Percentiles rank a stretch among this genome's conserved stretches.
These are phyloP conservation scores for Rhyacichthys aspro DNA, from an alignment of 2,797 vertebrate genomes.

Conservation along the genomic window DNA sequence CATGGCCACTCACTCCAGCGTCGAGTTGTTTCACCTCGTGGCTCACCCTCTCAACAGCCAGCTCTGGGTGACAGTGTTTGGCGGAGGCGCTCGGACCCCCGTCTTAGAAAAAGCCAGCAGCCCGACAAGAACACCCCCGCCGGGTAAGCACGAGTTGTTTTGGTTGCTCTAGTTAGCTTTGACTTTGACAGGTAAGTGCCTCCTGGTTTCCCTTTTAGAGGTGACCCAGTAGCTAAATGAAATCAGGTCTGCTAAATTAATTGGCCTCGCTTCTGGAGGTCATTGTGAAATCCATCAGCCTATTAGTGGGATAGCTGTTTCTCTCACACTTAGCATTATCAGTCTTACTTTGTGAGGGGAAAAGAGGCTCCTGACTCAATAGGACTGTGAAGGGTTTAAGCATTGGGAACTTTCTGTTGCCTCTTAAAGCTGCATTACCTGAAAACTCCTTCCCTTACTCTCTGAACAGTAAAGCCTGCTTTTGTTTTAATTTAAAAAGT, in stretches of 20 bases:
- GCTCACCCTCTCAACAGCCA: slow-evolving; percentile 92
- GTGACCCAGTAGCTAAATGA: slow-evolving; percentile 43
- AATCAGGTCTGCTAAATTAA: slow-evolving; percentile 42
- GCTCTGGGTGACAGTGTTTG: slow-evolving; percentile 94
- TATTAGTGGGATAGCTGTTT: slow-evolving; percentile 29
- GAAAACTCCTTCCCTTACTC: no score
- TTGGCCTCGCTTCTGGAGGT: slow-evolving; percentile 39
- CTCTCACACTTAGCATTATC: slow-evolving; percentile 10
- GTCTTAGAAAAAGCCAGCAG: slow-evolving; percentile 75
- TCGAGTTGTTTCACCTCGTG: slow-evolving; percentile 90
- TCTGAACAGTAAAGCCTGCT: no score
- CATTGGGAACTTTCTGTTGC: neutral
- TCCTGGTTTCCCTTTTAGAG: slow-evolving; percentile 20
- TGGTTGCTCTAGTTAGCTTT: slow-evolving; percentile 4
- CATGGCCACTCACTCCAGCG: slow-evolving; percentile 94
- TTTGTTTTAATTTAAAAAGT: no score
- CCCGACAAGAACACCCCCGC: slow-evolving; percentile 70
- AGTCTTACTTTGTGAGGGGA: slow-evolving; percentile 18
- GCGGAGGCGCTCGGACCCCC: slow-evolving; percentile 86
- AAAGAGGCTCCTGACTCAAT: slow-evolving; percentile 36
- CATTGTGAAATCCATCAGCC: slow-evolving; percentile 46
- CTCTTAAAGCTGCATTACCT: neutral
- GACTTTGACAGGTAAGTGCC: neutral
- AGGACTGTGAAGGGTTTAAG: neutral
- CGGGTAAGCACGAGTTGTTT: slow-evolving; percentile 78